Evolutionary conservation across 2,888 invertebrate genomes (phyloP), one percentile per base, ranked within the genome.

Genomic region (Alcis repandata): DNA sequence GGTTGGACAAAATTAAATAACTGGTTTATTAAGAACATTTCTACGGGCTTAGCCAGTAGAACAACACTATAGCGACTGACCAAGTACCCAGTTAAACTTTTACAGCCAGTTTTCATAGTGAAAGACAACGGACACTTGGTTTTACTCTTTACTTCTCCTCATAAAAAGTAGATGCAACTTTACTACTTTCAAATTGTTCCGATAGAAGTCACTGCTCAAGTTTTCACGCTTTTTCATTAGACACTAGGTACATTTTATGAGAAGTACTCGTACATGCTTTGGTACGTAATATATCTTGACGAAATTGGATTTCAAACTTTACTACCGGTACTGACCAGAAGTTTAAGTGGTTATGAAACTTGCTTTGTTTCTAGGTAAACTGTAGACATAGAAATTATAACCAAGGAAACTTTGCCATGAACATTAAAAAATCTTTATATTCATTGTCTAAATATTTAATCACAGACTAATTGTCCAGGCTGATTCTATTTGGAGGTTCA

Each of bases 81-180:
- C 41, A 51, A 38, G 38, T 46, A 63, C 58, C 43, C 22, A 48
- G 38, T 52, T 59, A 54, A 67, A 63, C 54, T 64, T 72, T 68
- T 68, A 69, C 68, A 54, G 32, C 22, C 22, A 51, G 61, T 64
- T 63, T 64, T 66, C 63, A 66, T 63, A 68, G 69, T 65, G 63
- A 68, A 56, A 66, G 63, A 71, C 69, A 70, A 73, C 51, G 64
- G 68, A 69, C 72, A 71, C 73, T 73, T 72, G 67, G 57, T 73
- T 71, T 73, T 74, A 75, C 74, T 68, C 63, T 69, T 72, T 67
- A 65, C 74, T 74, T 70, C 67, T 65, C 68, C 72, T 72, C 75
- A 72, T 78, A 77, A 81, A 80, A 81, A 71, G 71, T 65, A 72
- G 68, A 73, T 77, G 58, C 64, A 74, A 71, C 71, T 72, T 68